A percentile compares a stretch with the other conserved stretches of the same genome.
Evolutionary conservation across 2,113 vertebrate species (phyloP).

Genomic region (Barnardius zonarius): DNA sequence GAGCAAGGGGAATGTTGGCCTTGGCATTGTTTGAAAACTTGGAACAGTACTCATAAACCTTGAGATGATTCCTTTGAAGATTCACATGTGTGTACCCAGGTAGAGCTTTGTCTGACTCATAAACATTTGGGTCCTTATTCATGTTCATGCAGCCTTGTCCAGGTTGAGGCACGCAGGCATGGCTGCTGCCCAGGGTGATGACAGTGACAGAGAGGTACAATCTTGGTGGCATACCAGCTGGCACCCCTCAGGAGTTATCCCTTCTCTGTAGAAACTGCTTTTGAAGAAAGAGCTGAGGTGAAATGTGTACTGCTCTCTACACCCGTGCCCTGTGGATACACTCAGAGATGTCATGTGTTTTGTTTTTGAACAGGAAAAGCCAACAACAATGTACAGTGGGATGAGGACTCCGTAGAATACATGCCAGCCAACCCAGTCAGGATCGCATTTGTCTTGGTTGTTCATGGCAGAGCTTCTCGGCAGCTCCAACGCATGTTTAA

Average conservation of each 20-base stretch:
- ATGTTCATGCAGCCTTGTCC: neutral
- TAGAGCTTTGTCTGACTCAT: neutral
- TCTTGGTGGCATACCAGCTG: neutral
- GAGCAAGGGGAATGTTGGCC: neutral
- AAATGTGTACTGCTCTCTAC: neutral
- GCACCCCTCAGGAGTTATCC: fast-evolving
- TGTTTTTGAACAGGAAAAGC: slow-evolving; percentile 85
- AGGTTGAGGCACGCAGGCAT: neutral
- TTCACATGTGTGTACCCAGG: fast-evolving
- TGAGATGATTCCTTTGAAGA: neutral
- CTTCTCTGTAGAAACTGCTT: neutral
- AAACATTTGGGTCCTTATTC: fast-evolving
- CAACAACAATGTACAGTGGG: slow-evolving; percentile 91
- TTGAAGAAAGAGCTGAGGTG: neutral
- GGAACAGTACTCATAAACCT: neutral
- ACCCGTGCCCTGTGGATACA: neutral
- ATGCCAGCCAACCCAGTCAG: slow-evolving; percentile 85
- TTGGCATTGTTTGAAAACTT: neutral
- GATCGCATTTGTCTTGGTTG: slow-evolving; percentile 94
- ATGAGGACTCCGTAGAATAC: slow-evolving; percentile 90
- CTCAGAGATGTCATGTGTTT: slow-evolving; percentile 58
- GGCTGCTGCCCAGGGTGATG: neutral
- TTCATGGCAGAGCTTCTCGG: slow-evolving; percentile 92
- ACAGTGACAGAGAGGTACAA: fast-evolving
- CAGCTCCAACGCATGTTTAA: slow-evolving; percentile 97